Percentiles rank a stretch among this genome's conserved stretches.
Conservation (phyloP, 1,140 invertebrate species). For the Bactericera cockerelli region DNA sequence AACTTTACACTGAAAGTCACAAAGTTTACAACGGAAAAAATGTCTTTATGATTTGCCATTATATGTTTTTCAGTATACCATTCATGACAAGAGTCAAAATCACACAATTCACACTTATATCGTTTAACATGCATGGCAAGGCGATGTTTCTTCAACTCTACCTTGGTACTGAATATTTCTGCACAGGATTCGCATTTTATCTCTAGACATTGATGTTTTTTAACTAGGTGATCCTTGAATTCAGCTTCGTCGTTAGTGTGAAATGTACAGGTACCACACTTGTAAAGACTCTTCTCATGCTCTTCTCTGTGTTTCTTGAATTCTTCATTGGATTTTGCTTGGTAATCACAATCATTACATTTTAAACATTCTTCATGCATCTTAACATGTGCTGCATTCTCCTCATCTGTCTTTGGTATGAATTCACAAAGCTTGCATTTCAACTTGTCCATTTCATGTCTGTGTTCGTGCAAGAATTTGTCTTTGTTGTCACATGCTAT, state of each 20-base stretch:
- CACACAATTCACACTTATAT: not conserved
- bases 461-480: not conserved
- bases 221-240: not conserved
- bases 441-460: slow-evolving; percentile 1
- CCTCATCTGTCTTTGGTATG: not conserved
- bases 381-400: not conserved
- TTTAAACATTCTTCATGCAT: slow-evolving; percentile 5
- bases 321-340: not conserved
- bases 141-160: not conserved
- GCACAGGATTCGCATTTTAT: not conserved
- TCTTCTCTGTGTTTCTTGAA: not conserved
- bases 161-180: not conserved
- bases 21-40: not conserved
- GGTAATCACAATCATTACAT: not conserved
- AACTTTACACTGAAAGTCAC: not conserved
- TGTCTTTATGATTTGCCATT: not conserved
- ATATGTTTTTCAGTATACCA: slow-evolving; percentile 1
- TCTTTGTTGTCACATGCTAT: not conserved
- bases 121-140: not conserved
- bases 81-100: not conserved
- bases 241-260: not conserved
- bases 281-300: not conserved
- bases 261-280: not conserved
- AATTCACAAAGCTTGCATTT: not conserved
- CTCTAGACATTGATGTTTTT: not conserved